Conservation (phyloP, 23 tunicate species). For the Styela clava region DNA sequence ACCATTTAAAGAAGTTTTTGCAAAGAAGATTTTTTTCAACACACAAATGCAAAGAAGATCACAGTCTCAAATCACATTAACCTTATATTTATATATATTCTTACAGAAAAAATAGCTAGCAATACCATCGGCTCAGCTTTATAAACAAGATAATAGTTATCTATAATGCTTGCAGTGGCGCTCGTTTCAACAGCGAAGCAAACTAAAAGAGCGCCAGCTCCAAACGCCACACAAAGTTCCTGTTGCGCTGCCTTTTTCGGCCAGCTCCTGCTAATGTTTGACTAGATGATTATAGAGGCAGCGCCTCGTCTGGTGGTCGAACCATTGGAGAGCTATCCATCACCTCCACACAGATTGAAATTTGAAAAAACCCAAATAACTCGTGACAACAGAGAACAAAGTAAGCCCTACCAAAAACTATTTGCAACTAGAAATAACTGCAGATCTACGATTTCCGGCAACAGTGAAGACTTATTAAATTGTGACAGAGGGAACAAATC, state of each 20-base stretch:
- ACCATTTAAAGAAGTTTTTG: too few relatives aligned
- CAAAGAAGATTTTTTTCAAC: too few relatives aligned
- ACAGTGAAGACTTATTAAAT: too few relatives aligned
- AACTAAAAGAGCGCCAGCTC: not conserved
- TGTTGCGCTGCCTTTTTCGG: not conserved
- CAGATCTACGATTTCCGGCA: too few relatives aligned
- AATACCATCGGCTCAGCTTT: not conserved
- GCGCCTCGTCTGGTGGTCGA: constrained; percentile 13
- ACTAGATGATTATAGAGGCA: constrained; percentile 22
- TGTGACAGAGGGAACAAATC: too few relatives aligned
- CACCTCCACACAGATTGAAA: not conserved
- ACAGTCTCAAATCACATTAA: too few relatives aligned
- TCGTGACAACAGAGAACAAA: not conserved
- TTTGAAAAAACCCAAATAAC: not conserved
- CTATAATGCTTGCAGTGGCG: not conserved
- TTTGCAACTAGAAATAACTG: too few relatives aligned
- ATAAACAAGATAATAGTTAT: not conserved
- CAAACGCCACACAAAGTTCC: not conserved
- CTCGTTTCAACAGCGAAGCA: not conserved
- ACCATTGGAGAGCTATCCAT: constrained; percentile 5
- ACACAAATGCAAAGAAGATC: too few relatives aligned
- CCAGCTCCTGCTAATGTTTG: constrained; percentile 2
- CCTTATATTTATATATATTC: too few relatives aligned
- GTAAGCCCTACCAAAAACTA: not conserved
- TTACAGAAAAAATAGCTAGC: not conserved